Conservation (phyloP, 2,797 vertebrate genomes). For the Gymnothorax javanicus region DNA sequence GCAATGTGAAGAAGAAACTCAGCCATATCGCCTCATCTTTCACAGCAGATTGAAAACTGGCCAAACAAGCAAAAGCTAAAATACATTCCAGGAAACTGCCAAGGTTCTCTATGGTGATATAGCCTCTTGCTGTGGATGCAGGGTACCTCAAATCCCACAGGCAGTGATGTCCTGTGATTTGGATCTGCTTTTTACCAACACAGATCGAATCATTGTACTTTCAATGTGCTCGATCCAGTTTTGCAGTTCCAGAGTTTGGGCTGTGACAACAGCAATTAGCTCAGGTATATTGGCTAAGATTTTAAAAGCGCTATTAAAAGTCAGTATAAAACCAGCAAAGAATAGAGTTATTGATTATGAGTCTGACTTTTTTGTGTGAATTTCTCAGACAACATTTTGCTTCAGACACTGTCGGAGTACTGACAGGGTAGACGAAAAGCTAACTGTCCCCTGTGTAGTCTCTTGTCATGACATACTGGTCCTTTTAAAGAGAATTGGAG, state of each 20-base stretch:
- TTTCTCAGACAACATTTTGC: background rate
- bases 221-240: background rate
- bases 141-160: background rate
- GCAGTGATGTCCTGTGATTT: background rate
- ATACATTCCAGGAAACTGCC: constrained; percentile 14
- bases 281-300: background rate
- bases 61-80: constrained; percentile 23
- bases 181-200: background rate
- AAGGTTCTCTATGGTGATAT: background rate
- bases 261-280: background rate
- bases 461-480: background rate
- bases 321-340: background rate
- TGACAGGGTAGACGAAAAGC: background rate
- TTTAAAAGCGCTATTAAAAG: background rate
- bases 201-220: background rate
- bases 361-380: background rate
- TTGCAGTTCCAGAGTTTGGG: no score
- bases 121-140: background rate
- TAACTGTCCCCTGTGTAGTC: background rate
- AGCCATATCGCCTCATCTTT: constrained; percentile 19
- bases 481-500: background rate
- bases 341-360: background rate
- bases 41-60: constrained; percentile 36
- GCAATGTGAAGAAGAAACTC: constrained; percentile 7
- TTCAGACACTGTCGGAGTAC: background rate